Percentiles rank a stretch among this genome's conserved stretches.
phyloP scores from a whole-genome alignment of 2,113 vertebrate genomes.

The Ovis canadensis region DNA sequence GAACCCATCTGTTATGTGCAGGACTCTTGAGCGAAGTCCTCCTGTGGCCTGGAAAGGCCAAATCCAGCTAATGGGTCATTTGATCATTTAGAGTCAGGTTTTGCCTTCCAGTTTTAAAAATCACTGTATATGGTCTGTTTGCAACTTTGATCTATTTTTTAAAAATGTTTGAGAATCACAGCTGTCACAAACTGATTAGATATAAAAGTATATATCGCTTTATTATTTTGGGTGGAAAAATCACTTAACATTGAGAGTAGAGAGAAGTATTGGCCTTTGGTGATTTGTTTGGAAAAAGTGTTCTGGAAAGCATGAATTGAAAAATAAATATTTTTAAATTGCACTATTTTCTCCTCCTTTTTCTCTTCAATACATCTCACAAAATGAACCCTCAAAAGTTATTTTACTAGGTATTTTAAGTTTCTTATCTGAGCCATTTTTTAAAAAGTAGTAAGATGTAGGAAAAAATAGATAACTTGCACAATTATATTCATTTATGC shows the following conservation, averaged over 20 bases:
- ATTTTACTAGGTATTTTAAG: background rate
- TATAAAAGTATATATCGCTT: background rate
- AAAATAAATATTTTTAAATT: slow-evolving; percentile 54
- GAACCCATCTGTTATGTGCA: background rate
- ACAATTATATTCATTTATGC: slow-evolving; percentile 24
- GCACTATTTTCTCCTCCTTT: slow-evolving; percentile 16
- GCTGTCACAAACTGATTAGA: slow-evolving; percentile 27
- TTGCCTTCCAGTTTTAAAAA: background rate
- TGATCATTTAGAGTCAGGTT: background rate
- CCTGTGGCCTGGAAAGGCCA: background rate
- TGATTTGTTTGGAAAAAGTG: slow-evolving; percentile 9
- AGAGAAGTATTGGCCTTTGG: background rate
- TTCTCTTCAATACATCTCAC: slow-evolving; percentile 5
- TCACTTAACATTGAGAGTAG: background rate
- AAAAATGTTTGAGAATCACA: slow-evolving; percentile 44
- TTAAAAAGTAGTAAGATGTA: background rate
- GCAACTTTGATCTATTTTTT: slow-evolving; percentile 19
- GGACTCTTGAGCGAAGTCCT: background rate
- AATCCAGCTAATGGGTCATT: background rate
- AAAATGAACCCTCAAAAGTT: slow-evolving; percentile 30
- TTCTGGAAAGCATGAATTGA: slow-evolving; percentile 19
- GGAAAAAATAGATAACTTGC: background rate
- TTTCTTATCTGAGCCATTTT: slow-evolving; percentile 36
- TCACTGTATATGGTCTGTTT: background rate
- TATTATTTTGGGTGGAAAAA: background rate